Conservation (phyloP, 2,113 vertebrate species). For the Capreolus pygargus region DNA sequence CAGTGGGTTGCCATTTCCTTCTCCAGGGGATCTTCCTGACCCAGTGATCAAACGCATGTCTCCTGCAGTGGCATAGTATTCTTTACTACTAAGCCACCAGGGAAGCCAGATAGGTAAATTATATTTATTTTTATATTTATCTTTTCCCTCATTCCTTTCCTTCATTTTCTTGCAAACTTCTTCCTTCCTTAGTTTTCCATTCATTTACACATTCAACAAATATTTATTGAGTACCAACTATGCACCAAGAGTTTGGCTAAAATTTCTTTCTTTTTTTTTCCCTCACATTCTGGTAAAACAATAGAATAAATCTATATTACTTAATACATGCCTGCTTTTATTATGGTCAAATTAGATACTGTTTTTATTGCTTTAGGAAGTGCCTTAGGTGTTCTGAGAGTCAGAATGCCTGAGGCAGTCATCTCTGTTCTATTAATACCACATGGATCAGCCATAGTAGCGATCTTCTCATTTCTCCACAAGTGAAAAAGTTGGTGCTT, state of each 20-base stretch:
- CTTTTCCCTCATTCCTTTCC: neutral
- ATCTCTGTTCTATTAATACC: neutral
- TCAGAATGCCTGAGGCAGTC: neutral
- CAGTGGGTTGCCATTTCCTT: neutral
- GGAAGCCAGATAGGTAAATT: neutral
- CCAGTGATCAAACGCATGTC: neutral
- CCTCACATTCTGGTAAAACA: neutral
- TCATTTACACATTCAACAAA: neutral
- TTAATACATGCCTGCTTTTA: neutral
- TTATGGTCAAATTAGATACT: neutral
- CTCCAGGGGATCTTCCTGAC: neutral
- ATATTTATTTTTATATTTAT: neutral
- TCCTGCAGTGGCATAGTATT: neutral
- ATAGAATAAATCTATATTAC: neutral
- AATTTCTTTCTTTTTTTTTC: neutral
- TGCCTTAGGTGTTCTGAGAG: neutral
- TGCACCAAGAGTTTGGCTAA: neutral
- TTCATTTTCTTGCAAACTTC: neutral
- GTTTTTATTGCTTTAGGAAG: neutral
- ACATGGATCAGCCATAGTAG: neutral
- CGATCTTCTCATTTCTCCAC: neutral
- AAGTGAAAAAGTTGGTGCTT: slow-evolving; percentile 10
- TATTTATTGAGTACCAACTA: neutral
- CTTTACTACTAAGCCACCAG: neutral
- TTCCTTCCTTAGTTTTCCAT: neutral